A percentile compares a stretch with the other conserved stretches of the same genome.
phyloP scores from a whole-genome alignment of 1,140 invertebrate species.

The Bombus soroeensis region DNA sequence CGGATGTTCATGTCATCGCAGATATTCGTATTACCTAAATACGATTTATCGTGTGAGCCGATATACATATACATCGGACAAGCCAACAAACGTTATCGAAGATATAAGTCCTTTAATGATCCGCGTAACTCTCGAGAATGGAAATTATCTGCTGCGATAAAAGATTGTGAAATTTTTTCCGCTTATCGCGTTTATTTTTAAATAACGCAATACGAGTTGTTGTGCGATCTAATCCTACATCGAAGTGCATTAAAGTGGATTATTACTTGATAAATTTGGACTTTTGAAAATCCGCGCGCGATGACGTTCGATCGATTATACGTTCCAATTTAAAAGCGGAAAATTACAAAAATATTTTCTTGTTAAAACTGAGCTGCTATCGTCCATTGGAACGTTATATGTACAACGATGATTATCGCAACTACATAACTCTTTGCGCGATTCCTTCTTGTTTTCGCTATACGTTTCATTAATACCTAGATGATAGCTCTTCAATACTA shows the following conservation, averaged over 20 bases:
- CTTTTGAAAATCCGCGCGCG: not conserved
- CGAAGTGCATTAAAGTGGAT: not conserved
- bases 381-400: no score
- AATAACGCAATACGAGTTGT: not conserved
- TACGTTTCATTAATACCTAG: no score
- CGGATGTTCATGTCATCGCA: constrained; percentile 54
- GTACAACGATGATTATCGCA: no score
- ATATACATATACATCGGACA: not conserved
- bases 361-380: no score
- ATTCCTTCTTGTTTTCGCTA: no score
- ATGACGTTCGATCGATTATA: not conserved
- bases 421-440: no score
- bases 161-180: not conserved
- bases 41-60: constrained; percentile 34
- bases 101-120: constrained; percentile 23
- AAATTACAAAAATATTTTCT: not conserved
- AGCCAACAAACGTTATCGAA: constrained; percentile 6
- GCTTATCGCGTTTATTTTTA: not conserved
- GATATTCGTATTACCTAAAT: constrained; percentile 54
- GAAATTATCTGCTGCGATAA: not conserved
- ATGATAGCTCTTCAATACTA: no score
- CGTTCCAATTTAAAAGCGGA: not conserved
- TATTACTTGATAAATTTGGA: not conserved
- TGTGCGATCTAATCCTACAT: not conserved
- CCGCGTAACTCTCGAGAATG: not conserved